phyloP scores from a whole-genome alignment of 1,140 invertebrate species.

The Cydia amplana region DNA sequence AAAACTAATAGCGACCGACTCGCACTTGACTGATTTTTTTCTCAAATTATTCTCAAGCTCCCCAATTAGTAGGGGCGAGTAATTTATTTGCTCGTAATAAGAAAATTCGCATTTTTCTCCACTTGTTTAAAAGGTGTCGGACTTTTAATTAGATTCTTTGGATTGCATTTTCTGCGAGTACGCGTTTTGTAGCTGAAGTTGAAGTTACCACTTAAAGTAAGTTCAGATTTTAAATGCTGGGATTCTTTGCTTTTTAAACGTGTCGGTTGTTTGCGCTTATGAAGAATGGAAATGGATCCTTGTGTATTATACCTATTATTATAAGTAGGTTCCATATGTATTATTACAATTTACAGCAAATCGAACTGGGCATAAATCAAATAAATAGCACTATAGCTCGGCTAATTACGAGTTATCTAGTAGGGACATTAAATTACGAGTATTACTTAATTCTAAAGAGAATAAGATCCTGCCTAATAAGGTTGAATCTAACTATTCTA shows the following conservation, averaged over 20 bases:
- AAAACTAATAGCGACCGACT: not conserved
- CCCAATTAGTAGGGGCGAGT: conserved; percentile 66
- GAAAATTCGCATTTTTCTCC: conserved; percentile 49
- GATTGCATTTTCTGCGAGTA: not conserved
- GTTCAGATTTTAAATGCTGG: not conserved
- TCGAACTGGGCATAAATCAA: conserved; percentile 52
- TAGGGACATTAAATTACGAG: conserved; percentile 61
- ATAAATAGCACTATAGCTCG: conserved; percentile 64
- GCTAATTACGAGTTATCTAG: conserved; percentile 71
- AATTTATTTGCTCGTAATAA: conserved; percentile 72
- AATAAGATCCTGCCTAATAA: too few relatives aligned
- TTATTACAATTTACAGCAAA: conserved; percentile 20
- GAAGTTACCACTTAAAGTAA: not conserved
- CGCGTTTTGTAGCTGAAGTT: not conserved
- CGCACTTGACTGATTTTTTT: not conserved
- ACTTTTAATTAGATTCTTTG: conserved; percentile 29
- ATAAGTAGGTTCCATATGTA: not conserved
- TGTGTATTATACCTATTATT: too few relatives aligned
- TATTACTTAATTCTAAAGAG: too few relatives aligned
- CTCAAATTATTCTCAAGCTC: not conserved
- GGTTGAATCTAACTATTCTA: too few relatives aligned
- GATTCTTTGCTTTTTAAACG: too few relatives aligned
- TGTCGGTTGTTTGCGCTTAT: too few relatives aligned
- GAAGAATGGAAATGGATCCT: too few relatives aligned
- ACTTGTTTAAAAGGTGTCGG: conserved; percentile 38